Base-by-base conservation (phyloP, 2,797 vertebrate species). In the Epinephelus awoara region DNA sequence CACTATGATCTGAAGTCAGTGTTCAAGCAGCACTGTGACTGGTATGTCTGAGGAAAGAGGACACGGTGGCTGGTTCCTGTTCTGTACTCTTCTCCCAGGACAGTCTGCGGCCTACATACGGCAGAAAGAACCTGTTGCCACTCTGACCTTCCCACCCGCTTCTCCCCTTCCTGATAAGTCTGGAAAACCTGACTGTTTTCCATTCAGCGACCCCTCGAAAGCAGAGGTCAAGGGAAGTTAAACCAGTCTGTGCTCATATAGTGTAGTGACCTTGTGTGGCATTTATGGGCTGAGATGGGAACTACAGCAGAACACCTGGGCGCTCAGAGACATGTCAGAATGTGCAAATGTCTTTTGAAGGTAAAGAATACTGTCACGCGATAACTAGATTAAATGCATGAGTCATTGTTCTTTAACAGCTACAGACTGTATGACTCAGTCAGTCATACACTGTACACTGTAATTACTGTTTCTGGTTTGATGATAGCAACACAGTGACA, bases 141-240 rank as follows among this genome's bases (percentile, higher is more conserved):
- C 55, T 46, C 40, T 76, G 72, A 65, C 71, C 68, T 76, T 72
- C 44, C 54, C 44, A 27, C 29, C 42, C 50, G 29, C 29, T 25
- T 44, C 46, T 21, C 64, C 50, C 14, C 2, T 0, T 23, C 52
- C 29, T 51, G 15, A 77, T 69, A 17, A 50, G 42, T 64, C 72
- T 68, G 65, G 80, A 78, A 89, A 92, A 52, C 52, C 65, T 38
- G 14, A 19, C 71, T 71, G 69, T 75, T 90, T 85, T 87, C 71
- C 81, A 62, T 62, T 52, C 69, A 63, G 72, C 44, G 46, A 12
- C 34, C 54, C 34, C 10, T 55, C 54, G 15, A 80, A 56, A 75
- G 59, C 52, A 55, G 51, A 47, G 21, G 80, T 85, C 66, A 84
- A 81, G 75, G 74, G 71, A 49, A 57, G 80, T 75, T 68, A 62